Conservation (phyloP, 2,888 invertebrate species). For the Pelosia muscerda region DNA sequence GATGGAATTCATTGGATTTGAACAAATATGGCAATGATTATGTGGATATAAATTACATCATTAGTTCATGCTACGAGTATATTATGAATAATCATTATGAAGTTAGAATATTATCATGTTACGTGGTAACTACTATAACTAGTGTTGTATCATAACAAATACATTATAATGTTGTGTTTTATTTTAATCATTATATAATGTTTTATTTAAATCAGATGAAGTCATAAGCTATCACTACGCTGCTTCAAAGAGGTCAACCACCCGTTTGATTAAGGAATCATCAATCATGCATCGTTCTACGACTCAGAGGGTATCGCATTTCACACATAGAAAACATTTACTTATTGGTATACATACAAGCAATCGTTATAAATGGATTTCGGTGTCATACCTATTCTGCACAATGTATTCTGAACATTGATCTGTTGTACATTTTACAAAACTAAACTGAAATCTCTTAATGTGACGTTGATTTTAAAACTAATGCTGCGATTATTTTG, state of each 20-base stretch:
- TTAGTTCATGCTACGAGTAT: not conserved
- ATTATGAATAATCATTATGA: not conserved
- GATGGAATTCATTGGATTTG: slow-evolving; percentile 68
- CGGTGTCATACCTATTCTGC: slow-evolving; percentile 43
- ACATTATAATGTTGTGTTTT: slow-evolving; percentile 4
- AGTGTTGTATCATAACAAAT: slow-evolving; percentile 10
- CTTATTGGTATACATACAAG: slow-evolving; percentile 41
- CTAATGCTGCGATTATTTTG: too few relatives aligned
- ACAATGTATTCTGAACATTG: too few relatives aligned
- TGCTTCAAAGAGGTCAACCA: slow-evolving; percentile 67
- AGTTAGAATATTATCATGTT: slow-evolving; percentile 20
- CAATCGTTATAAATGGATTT: slow-evolving; percentile 55
- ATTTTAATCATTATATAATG: slow-evolving; percentile 56
- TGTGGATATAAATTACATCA: slow-evolving; percentile 28
- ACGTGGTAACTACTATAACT: slow-evolving; percentile 44
- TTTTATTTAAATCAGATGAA: slow-evolving; percentile 71
- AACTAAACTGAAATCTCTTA: too few relatives aligned
- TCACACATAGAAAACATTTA: slow-evolving; percentile 68
- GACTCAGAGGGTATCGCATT: slow-evolving; percentile 73
- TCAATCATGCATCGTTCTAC: slow-evolving; percentile 77
- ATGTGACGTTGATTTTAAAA: too few relatives aligned
- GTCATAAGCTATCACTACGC: slow-evolving; percentile 70
- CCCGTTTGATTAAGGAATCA: slow-evolving; percentile 82
- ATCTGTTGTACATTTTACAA: too few relatives aligned
- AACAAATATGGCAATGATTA: slow-evolving; percentile 50